Conservation (phyloP, 1,140 invertebrate species). For the Drosophila suzukii region DNA sequence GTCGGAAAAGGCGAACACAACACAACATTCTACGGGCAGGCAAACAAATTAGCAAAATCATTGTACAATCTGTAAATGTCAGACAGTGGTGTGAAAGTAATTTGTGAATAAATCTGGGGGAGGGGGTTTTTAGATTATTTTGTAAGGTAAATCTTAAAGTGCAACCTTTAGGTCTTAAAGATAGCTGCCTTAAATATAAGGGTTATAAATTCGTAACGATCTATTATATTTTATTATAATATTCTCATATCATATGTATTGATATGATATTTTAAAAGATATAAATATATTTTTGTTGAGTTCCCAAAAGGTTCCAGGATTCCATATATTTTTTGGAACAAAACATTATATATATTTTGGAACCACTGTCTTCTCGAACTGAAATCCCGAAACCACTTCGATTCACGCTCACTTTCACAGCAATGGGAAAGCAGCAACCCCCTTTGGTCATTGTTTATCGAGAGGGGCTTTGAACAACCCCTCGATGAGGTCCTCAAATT, state of each 20-base stretch:
- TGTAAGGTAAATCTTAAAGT: not conserved
- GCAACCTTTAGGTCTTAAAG: not conserved
- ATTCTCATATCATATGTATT: no score
- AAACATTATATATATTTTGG: not conserved
- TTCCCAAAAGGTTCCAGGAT: not conserved
- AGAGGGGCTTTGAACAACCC: slow-evolving; percentile 11
- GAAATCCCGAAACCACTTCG: slow-evolving; percentile 25
- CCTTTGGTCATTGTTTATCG: slow-evolving; percentile 30
- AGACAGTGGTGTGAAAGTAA: slow-evolving; percentile 59
- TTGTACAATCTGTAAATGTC: slow-evolving; percentile 56
- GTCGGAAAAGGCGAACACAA: slow-evolving; percentile 13
- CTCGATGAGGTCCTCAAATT: slow-evolving; percentile 20
- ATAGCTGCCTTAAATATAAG: not conserved
- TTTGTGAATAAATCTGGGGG: slow-evolving; percentile 15
- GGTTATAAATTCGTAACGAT: no score
- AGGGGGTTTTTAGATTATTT: not conserved
- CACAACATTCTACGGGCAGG: slow-evolving; percentile 46
- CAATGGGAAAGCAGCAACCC: slow-evolving; percentile 34
- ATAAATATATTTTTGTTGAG: not conserved
- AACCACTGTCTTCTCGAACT: slow-evolving; percentile 5
- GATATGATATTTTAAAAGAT: no score
- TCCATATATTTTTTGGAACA: not conserved
- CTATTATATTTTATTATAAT: no score
- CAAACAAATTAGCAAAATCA: slow-evolving; percentile 80
- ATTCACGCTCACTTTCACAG: slow-evolving; percentile 70